Evolutionary conservation across 2,113 vertebrate genomes (phyloP).

Genomic region (Nycticebus coucang): DNA sequence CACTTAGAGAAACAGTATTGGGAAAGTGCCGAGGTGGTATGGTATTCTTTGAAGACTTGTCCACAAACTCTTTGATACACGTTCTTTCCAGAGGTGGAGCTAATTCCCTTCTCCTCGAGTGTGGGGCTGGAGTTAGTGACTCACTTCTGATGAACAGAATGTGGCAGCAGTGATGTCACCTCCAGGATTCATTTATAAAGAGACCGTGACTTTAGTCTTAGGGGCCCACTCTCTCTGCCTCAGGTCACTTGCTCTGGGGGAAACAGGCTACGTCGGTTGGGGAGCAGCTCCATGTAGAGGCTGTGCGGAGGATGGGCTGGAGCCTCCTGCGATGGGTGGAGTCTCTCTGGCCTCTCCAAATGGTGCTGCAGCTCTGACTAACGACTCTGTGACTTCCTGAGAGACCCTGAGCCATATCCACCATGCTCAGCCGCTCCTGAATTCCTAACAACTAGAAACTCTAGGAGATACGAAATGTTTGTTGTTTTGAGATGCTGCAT

Average conservation of each 20-base stretch:
- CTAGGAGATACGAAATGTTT: not conserved
- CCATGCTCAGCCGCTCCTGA: not conserved
- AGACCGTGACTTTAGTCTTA: not conserved
- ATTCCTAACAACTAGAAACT: not conserved
- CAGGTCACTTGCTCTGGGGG: not conserved
- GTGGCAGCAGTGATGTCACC: not conserved
- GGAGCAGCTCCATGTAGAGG: not conserved
- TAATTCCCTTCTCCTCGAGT: not conserved
- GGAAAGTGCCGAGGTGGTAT: not conserved
- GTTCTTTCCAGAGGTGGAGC: not conserved
- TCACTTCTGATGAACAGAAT: not conserved
- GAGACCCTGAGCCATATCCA: not conserved
- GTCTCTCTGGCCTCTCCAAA: not conserved
- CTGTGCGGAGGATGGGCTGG: fast-evolving
- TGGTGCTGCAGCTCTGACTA: too few relatives aligned
- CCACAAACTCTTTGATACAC: not conserved
- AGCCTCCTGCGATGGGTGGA: not conserved
- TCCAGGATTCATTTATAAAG: not conserved
- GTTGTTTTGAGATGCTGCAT: not conserved
- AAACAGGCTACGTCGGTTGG: too few relatives aligned
- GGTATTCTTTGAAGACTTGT: not conserved
- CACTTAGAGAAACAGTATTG: not conserved
- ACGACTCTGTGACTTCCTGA: not conserved
- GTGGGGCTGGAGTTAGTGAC: not conserved
- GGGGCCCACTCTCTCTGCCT: not conserved